Base-by-base conservation (phyloP, 1,140 invertebrate species). In the Charaxes varanes region DNA sequence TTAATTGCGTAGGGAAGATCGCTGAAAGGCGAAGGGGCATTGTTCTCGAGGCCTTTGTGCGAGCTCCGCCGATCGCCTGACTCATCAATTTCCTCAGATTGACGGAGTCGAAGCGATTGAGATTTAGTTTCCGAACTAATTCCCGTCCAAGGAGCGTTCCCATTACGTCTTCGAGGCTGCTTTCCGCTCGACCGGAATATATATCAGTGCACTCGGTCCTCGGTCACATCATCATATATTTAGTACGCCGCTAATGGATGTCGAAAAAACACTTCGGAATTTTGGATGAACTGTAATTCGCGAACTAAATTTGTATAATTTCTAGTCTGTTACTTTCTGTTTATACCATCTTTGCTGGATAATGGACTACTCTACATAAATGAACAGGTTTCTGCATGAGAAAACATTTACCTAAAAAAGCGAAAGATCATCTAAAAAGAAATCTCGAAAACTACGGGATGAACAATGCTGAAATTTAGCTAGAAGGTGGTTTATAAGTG, bases 81-180 rank as follows among this genome's bases (percentile, higher is more conserved):
- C 70, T 78, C 78, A 82, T 82, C 76, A 82, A 79, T 79, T 80
- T 71, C 42, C 53, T 45, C 41, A 44, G 62, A 76, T 74, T 68
- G 67, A 73, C 68, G 63, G 45, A 55, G 40, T 45, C 22, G 44
- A 36, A 66, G 38, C 62, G 53, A 73, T 76, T 70, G 62, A 71
- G 62, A 72, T 58, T 68, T 53, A 57, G 63, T 60, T 64, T 53
- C 32, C 16, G 31, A 44, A 53, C 46, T 63, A 66, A 68, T 68
- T 64, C 53, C 41, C 16, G 35, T 23, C 4, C 3, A 23, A 7
- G 10, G n/a, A 23, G 3, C 6, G 2, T 3, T n/a, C 28, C 43
- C 38, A 15, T 33, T 47, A 21, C 26, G 41, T 37, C 35, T 42
- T 30, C 6, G 17, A 41, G 11, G 37, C 16, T 42, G 5, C 14